phyloP scores from a whole-genome alignment of 2,888 invertebrate species.

The Agrilus mali region DNA sequence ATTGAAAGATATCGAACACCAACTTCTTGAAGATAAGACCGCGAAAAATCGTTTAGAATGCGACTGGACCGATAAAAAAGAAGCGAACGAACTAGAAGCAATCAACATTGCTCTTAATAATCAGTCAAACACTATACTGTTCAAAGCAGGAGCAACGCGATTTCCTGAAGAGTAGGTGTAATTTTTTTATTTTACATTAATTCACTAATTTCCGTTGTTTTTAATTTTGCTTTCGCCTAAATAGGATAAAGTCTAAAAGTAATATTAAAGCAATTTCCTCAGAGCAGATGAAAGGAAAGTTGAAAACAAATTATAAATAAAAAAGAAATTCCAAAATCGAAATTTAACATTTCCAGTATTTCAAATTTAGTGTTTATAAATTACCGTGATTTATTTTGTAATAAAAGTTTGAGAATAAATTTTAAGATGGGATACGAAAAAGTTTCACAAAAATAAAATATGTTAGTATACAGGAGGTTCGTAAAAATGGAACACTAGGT shows the following conservation, averaged over 20 bases:
- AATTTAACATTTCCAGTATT: too few species aligned
- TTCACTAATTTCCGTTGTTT: neutral
- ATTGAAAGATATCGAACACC: slow-evolving; percentile 52
- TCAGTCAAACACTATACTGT: slow-evolving; percentile 56
- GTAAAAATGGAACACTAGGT: too few species aligned
- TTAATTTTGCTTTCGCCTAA: neutral
- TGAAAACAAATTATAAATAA: too few species aligned
- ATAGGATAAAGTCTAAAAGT: neutral
- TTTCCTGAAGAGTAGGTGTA: slow-evolving; percentile 56
- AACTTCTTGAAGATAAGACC: slow-evolving; percentile 61
- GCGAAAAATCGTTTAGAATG: slow-evolving; percentile 73
- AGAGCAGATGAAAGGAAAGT: neutral
- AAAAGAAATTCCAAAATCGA: too few species aligned
- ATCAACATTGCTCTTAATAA: slow-evolving; percentile 56
- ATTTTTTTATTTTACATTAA: neutral
- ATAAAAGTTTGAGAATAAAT: too few species aligned
- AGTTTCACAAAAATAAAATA: too few species aligned
- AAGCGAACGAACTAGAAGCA: slow-evolving; percentile 66
- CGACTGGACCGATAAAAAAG: slow-evolving; percentile 85
- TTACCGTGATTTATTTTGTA: too few species aligned
- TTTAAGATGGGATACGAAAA: too few species aligned
- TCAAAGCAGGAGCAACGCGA: slow-evolving; percentile 67
- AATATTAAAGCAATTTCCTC: neutral
- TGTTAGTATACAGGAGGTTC: too few species aligned
- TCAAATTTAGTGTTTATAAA: too few species aligned